Conservation (phyloP, 2,888 invertebrate genomes). For the Drosophila borborema region DNA sequence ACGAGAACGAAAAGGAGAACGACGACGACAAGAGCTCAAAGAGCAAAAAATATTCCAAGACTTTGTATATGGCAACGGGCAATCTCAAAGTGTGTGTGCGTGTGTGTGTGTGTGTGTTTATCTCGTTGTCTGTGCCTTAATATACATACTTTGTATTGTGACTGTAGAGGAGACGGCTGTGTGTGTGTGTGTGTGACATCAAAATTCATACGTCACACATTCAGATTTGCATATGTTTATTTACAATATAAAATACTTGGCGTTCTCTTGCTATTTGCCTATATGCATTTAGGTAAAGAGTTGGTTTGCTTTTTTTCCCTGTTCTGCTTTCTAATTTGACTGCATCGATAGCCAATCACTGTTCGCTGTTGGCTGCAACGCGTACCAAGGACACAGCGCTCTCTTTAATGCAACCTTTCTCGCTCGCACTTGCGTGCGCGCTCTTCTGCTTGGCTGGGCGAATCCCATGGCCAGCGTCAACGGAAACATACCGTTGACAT, state of each 20-base stretch:
- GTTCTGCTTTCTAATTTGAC: slow-evolving; percentile 54
- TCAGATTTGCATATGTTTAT: slow-evolving; percentile 72
- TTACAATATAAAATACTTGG: slow-evolving; percentile 43
- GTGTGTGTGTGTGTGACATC: slow-evolving; percentile 57
- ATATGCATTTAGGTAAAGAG: slow-evolving; percentile 23
- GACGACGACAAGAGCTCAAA: slow-evolving; percentile 41
- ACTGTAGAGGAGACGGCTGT: slow-evolving; percentile 38
- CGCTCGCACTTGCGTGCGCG: background rate
- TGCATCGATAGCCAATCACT: slow-evolving; percentile 25
- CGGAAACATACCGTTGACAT: slow-evolving; percentile 77
- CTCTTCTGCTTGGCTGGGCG: slow-evolving; percentile 12
- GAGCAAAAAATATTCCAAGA: slow-evolving; percentile 60
- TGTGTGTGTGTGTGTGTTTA: slow-evolving; percentile 20
- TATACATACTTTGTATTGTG: slow-evolving; percentile 64
- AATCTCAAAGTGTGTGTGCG: slow-evolving; percentile 31
- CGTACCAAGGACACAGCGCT: slow-evolving; percentile 47
- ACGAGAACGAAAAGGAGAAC: slow-evolving; percentile 18
- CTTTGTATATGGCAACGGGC: slow-evolving; percentile 69
- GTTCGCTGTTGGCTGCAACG: slow-evolving; percentile 18
- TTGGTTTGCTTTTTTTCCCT: slow-evolving; percentile 23
- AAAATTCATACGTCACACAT: slow-evolving; percentile 75
- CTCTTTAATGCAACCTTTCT: slow-evolving; percentile 2
- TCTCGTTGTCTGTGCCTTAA: slow-evolving; percentile 27
- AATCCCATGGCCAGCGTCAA: slow-evolving; percentile 42
- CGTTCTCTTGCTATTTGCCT: slow-evolving; percentile 19